Conservation (phyloP, 2,797 vertebrate genomes). For the Typhlichthys subterraneus region DNA sequence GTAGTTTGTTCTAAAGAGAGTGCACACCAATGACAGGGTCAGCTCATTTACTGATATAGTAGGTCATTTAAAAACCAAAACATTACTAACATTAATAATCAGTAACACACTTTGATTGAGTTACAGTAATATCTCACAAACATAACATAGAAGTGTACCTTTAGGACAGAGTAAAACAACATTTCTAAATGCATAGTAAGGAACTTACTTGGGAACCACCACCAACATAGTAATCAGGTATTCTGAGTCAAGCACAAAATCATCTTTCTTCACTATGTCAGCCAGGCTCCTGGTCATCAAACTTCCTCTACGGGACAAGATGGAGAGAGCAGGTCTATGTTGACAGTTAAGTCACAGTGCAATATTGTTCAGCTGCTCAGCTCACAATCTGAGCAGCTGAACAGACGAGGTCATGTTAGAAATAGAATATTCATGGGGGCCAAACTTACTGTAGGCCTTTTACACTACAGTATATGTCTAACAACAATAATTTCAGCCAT, state of each 20-base stretch:
- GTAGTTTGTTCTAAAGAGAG: conserved; percentile 79
- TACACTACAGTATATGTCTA: not conserved
- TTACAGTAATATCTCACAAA: no score
- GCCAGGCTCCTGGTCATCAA: conserved; percentile 95
- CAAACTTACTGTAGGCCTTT: not conserved
- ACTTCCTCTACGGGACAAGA: conserved; percentile 83
- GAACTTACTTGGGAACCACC: conserved; percentile 93
- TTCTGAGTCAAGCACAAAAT: conserved; percentile 97
- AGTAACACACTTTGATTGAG: no score
- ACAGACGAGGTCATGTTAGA: not conserved
- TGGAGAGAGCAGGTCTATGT: not conserved
- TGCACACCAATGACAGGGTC: not conserved
- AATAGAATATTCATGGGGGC: not conserved
- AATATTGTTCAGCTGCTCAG: no score
- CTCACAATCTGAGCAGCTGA: no score
- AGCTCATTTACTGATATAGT: no score
- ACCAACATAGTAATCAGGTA: conserved; percentile 96
- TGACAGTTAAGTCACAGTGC: not conserved
- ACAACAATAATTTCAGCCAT: not conserved
- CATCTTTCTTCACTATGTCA: conserved; percentile 97
- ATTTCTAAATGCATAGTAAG: no score
- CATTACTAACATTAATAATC: no score
- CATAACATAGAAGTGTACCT: no score
- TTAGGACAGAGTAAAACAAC: no score
- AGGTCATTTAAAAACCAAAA: no score